Evolutionary conservation across 1,140 invertebrate species (phyloP), one percentile per base, ranked within the genome.

Genomic region (Brachionus sp.): DNA sequence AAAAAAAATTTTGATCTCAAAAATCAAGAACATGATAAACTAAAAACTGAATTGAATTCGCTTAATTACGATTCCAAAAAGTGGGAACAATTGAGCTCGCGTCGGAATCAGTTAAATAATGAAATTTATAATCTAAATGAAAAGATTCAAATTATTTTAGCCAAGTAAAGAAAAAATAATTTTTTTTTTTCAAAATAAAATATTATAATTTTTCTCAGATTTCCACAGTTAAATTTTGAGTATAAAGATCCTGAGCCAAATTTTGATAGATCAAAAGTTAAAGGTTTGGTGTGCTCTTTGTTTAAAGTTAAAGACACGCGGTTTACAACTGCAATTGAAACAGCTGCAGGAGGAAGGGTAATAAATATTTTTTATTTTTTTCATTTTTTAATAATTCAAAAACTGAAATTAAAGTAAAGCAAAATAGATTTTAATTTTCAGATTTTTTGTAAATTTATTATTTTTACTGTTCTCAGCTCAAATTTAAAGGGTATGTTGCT

Each of bases 241-340:
- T 90, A 90, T 84, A 86, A 85, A 83, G 86, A 89, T 77, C 90
- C 89, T 16, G 87, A 88, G 84, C 86, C 86, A 84, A 87, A 93
- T 89, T 98, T 98, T 88, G 92, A 95, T 87, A 88, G 91, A 5
- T 87, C 89, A 0, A 90, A 91, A 84, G 94, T 98, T 0, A 91
- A 92, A 86, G 97, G 97, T 33, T 90, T 94, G 16, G 92, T 95
- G 3, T 90, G 93, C 84, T 91, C 93, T 83, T 88, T 97, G 44
- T 92, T 98, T 23, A 91, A 91, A 75, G 90, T 97, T 0, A 92
- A 91, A 78, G 93, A 97, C 88, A 88, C 90, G n/a, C 89, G 87
- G 39, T 91, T 92, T 87, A 92, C 92, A 25, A 92, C 93, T 84
- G 96, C 96, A 13, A 88, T 98, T 35, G 94, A 96, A 87, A 92